Evolutionary conservation across 2,888 invertebrate genomes (phyloP).

Genomic region (Furcula furcula): DNA sequence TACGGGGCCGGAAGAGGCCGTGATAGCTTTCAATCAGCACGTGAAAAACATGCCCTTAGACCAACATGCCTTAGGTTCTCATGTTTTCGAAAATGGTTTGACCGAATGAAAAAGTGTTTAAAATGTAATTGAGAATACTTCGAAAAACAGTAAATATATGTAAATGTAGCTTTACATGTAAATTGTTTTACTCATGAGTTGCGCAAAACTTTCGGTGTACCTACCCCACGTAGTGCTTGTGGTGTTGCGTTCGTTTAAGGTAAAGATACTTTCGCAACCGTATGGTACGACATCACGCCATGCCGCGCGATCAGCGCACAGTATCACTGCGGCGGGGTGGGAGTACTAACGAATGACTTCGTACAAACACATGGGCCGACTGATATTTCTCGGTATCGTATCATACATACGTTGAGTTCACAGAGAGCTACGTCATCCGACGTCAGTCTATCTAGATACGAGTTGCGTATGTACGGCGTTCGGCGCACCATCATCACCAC

Average conservation of each 20-base stretch:
- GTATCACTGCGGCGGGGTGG: conserved; percentile 5
- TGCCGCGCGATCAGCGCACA: conserved; percentile 52
- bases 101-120: no score
- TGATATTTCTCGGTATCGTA: conserved; percentile 21
- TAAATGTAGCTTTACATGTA: no score
- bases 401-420: conserved; percentile 27
- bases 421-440: conserved; percentile 52
- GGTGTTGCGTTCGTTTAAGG: conserved; percentile 21
- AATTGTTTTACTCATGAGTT: no score
- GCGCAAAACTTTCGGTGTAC: no score
- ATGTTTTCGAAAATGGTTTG: no score
- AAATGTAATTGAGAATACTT: no score
- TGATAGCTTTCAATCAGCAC: no score
- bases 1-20: no score
- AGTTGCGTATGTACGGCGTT: conserved; percentile 35
- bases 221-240: no score
- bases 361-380: conserved; percentile 33
- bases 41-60: no score
- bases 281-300: conserved; percentile 72
- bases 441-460: conserved; percentile 52
- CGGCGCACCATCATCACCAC: conserved; percentile 36
- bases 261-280: conserved; percentile 58
- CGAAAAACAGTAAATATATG: no score
- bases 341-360: conserved; percentile 11
- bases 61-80: no score